Base-by-base conservation (phyloP, 2,797 vertebrate genomes). In the Sebastes kiyomatsui region DNA sequence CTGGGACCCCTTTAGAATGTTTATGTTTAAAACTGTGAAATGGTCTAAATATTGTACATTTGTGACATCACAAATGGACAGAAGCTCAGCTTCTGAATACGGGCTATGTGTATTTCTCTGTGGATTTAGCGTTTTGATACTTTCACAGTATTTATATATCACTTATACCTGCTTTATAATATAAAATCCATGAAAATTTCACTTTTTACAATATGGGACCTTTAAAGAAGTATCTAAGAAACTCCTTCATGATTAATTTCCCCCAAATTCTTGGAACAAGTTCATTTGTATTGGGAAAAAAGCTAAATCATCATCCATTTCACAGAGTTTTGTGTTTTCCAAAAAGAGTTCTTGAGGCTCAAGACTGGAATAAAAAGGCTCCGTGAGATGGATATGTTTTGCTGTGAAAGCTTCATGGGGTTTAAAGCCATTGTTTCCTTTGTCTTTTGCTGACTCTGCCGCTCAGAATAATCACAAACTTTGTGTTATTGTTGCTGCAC, bases 351-450 rank as follows among this genome's bases (percentile, higher is more conserved):
- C 28, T 59, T 7, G 7, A 75, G 69, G 61, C 30, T 62, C 27
- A 20, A 25, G 33, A 61, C 25, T 25, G 25, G 54, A 82, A 77
- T 76, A 74, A 76, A 27, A 77, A 62, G 25, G 58, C 52, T 79
- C 4, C 11, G n/a, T 62, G 67, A 76, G 55, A 38, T 3, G 1
- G 30, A 67, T 62, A 11, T 67, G 28, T 80, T 87, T 62, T 62
- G 56, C 78, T 68, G 33, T 20, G 55, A 82, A 86, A 61, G 72
- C 74, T 79, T 76, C 61, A 54, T 61, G 64, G 38, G 23, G 25
- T 66, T 88, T 87, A 25, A 66, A 82, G 18, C 55, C 56, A 65
- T 80, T 69, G 77, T 82, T 83, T 83, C 23, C 55, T 78, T 79
- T 82, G 69, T 66, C 72, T 76, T 56, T 60, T 13, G 0, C 61